phyloP scores from a whole-genome alignment of 2,797 vertebrate species.

The Sebastes alutus region DNA sequence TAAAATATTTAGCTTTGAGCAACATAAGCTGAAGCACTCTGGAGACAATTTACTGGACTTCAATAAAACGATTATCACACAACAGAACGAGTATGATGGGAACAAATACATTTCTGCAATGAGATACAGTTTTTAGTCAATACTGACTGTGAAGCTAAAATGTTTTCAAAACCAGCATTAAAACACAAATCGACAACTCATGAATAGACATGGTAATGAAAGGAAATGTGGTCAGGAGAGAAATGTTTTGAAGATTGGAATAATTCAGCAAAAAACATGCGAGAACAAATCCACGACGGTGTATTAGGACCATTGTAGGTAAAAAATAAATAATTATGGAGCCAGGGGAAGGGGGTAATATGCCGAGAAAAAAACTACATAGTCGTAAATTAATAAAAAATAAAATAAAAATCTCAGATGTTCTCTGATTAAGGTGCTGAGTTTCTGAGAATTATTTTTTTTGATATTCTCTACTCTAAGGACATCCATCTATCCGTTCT shows the following conservation, averaged over 20 bases:
- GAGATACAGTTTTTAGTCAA: background rate
- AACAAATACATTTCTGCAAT: background rate
- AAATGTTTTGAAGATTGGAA: background rate
- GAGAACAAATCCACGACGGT: too few species aligned
- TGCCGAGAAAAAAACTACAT: too few species aligned
- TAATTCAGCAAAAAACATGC: background rate
- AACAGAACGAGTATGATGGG: conserved; percentile 8
- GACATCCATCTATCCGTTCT: too few species aligned
- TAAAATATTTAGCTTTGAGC: conserved; percentile 14
- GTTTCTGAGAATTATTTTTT: background rate
- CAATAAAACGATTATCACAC: conserved; percentile 9
- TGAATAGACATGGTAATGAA: background rate
- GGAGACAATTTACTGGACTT: conserved; percentile 12
- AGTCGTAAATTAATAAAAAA: too few species aligned
- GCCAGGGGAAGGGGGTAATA: too few species aligned
- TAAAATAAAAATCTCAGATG: background rate
- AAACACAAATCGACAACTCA: background rate
- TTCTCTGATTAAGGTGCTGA: background rate
- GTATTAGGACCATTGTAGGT: fast-evolving
- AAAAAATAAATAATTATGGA: too few species aligned
- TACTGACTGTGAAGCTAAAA: background rate
- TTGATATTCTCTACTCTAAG: too few species aligned
- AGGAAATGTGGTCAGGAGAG: background rate
- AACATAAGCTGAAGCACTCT: conserved; percentile 9
- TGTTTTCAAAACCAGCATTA: background rate